These are phyloP conservation scores for Enteromius fasciolatus DNA, from an alignment of 2,797 vertebrate genomes.

Conservation along the genomic window DNA sequence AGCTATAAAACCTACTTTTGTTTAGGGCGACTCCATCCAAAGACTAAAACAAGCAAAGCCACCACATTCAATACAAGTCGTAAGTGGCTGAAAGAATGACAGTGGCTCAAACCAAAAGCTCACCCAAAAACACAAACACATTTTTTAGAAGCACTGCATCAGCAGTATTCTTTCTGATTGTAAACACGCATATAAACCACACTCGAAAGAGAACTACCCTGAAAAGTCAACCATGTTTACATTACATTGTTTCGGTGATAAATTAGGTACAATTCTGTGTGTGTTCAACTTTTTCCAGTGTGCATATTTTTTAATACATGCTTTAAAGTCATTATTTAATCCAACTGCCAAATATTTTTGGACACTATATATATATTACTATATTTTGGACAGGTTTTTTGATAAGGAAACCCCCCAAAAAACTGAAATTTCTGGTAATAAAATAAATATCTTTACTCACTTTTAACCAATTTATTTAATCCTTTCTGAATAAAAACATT, in stretches of 20 bases:
- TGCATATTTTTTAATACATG: neutral
- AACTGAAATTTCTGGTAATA: neutral
- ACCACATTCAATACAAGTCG: neutral
- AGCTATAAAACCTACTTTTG: constrained; percentile 25
- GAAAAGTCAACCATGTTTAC: constrained; percentile 26
- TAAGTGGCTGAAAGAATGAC: constrained; percentile 39
- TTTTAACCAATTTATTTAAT: neutral
- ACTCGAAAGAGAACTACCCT: constrained; percentile 38
- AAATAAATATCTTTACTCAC: neutral
- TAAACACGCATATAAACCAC: constrained; percentile 69
- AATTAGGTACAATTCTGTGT: neutral
- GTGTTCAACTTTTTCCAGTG: neutral
- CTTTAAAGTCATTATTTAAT: neutral
- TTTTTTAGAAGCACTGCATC: constrained; percentile 72
- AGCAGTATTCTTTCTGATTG: constrained; percentile 72
- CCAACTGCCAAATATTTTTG: neutral
- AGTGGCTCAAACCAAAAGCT: constrained; percentile 37
- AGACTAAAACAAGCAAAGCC: constrained; percentile 11
- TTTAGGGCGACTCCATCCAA: neutral
- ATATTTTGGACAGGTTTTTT: too few relatives aligned
- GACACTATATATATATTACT: neutral
- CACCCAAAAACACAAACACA: constrained; percentile 54
- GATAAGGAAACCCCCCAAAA: too few relatives aligned
- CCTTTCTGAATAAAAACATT: neutral
- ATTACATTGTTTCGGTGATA: neutral